phyloP scores from a whole-genome alignment of 2,888 invertebrate species.

The Brachypalpus laphriformis region DNA sequence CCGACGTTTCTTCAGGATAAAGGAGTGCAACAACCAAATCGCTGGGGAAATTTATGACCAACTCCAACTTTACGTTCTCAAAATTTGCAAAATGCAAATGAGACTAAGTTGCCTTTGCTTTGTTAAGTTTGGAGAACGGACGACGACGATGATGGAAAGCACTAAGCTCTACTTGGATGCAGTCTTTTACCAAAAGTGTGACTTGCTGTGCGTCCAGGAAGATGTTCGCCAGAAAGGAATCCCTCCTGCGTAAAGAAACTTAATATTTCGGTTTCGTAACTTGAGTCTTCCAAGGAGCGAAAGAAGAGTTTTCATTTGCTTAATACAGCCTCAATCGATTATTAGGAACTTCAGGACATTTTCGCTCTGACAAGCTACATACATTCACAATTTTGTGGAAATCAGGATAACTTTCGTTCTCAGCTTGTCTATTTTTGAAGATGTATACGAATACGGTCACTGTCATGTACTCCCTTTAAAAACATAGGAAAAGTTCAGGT shows the following conservation, averaged over 20 bases:
- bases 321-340: not conserved
- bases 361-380: too few relatives aligned
- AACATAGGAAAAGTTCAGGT: too few relatives aligned
- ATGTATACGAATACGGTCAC: too few relatives aligned
- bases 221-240: too few relatives aligned
- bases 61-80: conserved; percentile 41
- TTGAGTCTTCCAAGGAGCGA: not conserved
- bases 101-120: conserved; percentile 20
- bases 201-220: not conserved
- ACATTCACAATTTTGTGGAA: too few relatives aligned
- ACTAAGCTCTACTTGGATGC: conserved; percentile 42
- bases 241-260: too few relatives aligned
- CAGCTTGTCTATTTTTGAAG: too few relatives aligned
- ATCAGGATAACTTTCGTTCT: too few relatives aligned
- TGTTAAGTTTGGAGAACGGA: not conserved
- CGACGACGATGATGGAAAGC: conserved; percentile 32
- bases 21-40: conserved; percentile 27
- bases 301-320: not conserved
- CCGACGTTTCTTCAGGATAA: conserved; percentile 1
- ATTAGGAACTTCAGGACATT: not conserved
- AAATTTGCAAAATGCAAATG: conserved; percentile 67
- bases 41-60: conserved; percentile 65
- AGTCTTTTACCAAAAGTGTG: conserved; percentile 28
- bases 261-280: not conserved
- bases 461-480: too few relatives aligned